Evolutionary conservation across 2,888 invertebrate genomes (phyloP), one percentile per base, ranked within the genome.

Genomic region (Eupithecia pulchellata): DNA sequence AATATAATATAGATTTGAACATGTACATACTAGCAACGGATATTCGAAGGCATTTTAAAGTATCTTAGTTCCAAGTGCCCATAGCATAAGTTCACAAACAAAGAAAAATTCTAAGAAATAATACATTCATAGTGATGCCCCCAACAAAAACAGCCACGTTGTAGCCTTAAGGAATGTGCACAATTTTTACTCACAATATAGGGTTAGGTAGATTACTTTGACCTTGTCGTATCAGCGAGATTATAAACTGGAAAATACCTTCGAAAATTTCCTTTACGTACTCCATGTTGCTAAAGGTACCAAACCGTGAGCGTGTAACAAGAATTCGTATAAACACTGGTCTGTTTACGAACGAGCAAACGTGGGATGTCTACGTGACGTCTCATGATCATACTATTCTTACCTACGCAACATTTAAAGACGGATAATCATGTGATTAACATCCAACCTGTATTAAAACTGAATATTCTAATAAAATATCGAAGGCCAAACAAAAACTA

Each of bases 291-390:
- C 13, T 52, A 30, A 17, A n/a, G 58, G 32, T 60, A 60, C 52
- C 11, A 57, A 14, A 27, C 27, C 57, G 30, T 30, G n/a, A 60
- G 11, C 58, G 30, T n/a, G 34, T 64, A 69, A 62, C 42, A 63
- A 63, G 64, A 69, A 64, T 69, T 63, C 64, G 69, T 69, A 60
- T 68, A 60, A 60, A 69, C 63, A 66, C 36, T 61, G 66, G 39
- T 60, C 39, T 69, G 69, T 64, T 69, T 73, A 65, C 61, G 67
- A 68, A 64, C 47, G 32, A n/a, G 30, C 14, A 6, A 29, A 30
- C 34, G 61, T 73, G 67, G 67, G 69, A 47, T 69, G 64, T n/a
- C 58, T 69, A 62, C 69, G 67, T 67, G 65, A n/a, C n/a, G n/a
- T n/a, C 61, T 52, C 27, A n/a, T 36, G 68, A 65, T 63, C 47